phyloP scores from a whole-genome alignment of 2,797 vertebrate genomes.

The Anguilla obscura region DNA sequence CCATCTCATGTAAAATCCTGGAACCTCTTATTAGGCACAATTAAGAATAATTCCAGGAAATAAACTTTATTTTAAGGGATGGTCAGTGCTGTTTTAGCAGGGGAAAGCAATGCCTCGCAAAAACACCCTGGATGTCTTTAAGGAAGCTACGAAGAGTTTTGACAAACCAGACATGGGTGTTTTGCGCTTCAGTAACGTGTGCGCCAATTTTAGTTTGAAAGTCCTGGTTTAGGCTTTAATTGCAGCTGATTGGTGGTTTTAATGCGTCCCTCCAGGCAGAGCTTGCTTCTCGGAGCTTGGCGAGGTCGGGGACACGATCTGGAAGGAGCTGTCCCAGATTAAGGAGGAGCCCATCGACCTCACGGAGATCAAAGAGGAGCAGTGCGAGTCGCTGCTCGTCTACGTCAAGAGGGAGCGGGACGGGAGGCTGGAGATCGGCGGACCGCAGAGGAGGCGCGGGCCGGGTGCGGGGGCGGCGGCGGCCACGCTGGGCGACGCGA shows the following conservation, averaged over 20 bases:
- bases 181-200: not conserved
- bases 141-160: not conserved
- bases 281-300: not conserved
- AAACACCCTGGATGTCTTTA: too few relatives aligned
- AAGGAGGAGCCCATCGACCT: conserved; percentile 29
- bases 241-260: not conserved
- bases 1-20: not conserved
- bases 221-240: not conserved
- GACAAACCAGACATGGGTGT: too few relatives aligned
- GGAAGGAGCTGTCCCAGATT: not conserved
- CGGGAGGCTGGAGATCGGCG: not conserved
- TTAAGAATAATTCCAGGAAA: not conserved
- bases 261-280: not conserved
- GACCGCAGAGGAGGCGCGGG: not conserved
- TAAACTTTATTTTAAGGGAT: not conserved
- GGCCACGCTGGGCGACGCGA: too few relatives aligned
- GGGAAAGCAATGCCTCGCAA: not conserved
- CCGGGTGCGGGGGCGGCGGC: not conserved
- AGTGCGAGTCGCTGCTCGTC: not conserved
- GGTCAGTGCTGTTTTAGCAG: not conserved
- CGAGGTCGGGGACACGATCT: not conserved
- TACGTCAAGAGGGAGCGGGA: conserved; percentile 20
- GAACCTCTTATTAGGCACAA: not conserved
- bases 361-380: conserved; percentile 28
- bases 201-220: not conserved